phyloP scores from a whole-genome alignment of 2,113 vertebrate genomes.

The Mungos mungo region DNA sequence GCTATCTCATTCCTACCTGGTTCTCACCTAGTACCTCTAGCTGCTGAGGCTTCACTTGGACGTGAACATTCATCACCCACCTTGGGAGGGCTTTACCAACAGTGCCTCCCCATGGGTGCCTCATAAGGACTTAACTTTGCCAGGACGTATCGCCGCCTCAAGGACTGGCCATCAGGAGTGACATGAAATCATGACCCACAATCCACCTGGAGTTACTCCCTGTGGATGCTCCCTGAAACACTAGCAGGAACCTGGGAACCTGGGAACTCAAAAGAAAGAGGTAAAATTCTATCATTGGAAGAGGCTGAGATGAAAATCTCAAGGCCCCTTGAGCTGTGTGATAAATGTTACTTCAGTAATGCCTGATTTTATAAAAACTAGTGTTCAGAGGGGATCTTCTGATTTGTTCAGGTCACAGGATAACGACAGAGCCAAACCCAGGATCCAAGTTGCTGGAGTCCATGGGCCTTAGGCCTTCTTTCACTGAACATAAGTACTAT shows the following conservation, averaged over 20 bases:
- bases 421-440: not conserved
- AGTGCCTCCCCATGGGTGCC: not conserved
- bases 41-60: not conserved
- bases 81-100: not conserved
- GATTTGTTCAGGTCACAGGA: not conserved
- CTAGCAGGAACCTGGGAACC: not conserved
- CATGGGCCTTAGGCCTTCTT: not conserved
- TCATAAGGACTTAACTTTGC: not conserved
- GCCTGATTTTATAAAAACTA: not conserved
- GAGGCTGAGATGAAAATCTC: not conserved
- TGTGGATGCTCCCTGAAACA: not conserved
- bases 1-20: no score
- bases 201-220: not conserved
- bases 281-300: not conserved
- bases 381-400: not conserved
- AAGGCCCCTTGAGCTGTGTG: not conserved
- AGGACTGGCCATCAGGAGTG: not conserved
- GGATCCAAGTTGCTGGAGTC: not conserved
- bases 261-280: not conserved
- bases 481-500: not conserved
- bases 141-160: not conserved
- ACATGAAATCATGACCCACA: not conserved
- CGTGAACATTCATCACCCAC: not conserved
- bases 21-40: not conserved
- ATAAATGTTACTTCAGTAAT: not conserved